A percentile compares a stretch with the other conserved stretches of the same genome.
These are phyloP conservation scores for Pachyseris speciosa DNA, from an alignment of 64 coral and sea anemone species.

Conservation along the genomic window DNA sequence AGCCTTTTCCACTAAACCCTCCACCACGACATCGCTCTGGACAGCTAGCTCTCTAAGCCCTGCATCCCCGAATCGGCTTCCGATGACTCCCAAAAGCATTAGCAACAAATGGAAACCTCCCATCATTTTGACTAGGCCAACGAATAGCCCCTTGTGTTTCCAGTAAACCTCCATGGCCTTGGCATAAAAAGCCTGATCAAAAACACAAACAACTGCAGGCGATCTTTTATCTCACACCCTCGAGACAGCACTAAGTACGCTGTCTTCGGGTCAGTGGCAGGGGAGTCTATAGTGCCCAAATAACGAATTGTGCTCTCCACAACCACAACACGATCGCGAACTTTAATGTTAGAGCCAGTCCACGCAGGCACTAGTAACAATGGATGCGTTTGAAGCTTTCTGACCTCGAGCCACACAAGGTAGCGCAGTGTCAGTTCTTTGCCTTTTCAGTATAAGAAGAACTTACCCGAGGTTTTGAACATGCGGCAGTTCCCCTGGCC, in stretches of 20 bases:
- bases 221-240: conserved; percentile 56
- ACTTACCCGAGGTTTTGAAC: conserved; percentile 36
- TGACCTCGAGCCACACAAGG: conserved; percentile 63
- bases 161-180: conserved; percentile 49
- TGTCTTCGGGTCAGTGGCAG: conserved; percentile 70
- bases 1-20: conserved; percentile 67
- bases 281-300: conserved; percentile 53
- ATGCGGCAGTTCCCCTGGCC: conserved; percentile 59
- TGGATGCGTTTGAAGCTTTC: conserved; percentile 65
- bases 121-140: conserved; percentile 58
- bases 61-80: conserved; percentile 56
- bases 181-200: conserved; percentile 73
- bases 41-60: conserved; percentile 65
- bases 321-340: too few relatives aligned
- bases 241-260: conserved; percentile 56
- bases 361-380: too few relatives aligned
- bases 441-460: conserved; percentile 17
- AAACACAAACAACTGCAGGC: conserved; percentile 51
- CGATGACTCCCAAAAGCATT: conserved; percentile 61
- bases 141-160: conserved; percentile 49
- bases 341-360: too few relatives aligned
- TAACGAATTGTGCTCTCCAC: too few relatives aligned
- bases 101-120: conserved; percentile 67
- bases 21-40: conserved; percentile 55
- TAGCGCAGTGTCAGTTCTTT: background rate